These are phyloP conservation scores for Cairina moschata DNA, from an alignment of 2,113 vertebrate species.

Conservation along the genomic window DNA sequence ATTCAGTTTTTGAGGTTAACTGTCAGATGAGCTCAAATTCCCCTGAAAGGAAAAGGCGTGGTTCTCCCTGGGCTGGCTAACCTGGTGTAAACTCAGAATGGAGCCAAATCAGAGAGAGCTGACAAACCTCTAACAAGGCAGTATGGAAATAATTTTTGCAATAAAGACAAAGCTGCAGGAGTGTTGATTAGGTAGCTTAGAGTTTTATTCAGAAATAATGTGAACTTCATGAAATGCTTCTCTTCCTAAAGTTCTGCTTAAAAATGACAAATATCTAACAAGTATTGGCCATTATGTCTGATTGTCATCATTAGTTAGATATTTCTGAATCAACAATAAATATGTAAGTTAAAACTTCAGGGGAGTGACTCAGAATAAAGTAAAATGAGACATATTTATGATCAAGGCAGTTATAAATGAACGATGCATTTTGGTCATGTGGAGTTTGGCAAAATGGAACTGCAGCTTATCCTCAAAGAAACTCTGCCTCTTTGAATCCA, in stretches of 20 bases:
- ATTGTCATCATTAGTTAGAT: background rate
- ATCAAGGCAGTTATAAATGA: constrained; percentile 34
- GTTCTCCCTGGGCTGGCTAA: background rate
- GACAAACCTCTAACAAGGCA: background rate
- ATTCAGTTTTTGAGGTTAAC: background rate
- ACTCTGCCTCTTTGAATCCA: constrained; percentile 37
- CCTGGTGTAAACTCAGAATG: background rate
- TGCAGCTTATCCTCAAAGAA: constrained; percentile 42
- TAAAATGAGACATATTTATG: constrained; percentile 35
- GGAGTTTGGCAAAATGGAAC: constrained; percentile 39
- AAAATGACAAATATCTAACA: background rate
- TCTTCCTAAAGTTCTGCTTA: background rate
- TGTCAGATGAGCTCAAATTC: background rate
- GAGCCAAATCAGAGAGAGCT: background rate
- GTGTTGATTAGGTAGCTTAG: accelerated
- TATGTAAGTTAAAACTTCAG: constrained; percentile 23
- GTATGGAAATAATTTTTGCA: background rate
- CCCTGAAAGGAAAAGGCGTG: background rate
- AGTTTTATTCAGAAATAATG: background rate
- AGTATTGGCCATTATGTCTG: background rate
- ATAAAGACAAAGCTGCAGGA: background rate
- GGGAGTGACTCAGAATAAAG: constrained; percentile 1
- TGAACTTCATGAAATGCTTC: background rate
- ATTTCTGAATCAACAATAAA: constrained; percentile 49
- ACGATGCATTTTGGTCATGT: constrained; percentile 38